Evolutionary conservation across 2,113 vertebrate species (phyloP).

Genomic region (Pagrus major): DNA sequence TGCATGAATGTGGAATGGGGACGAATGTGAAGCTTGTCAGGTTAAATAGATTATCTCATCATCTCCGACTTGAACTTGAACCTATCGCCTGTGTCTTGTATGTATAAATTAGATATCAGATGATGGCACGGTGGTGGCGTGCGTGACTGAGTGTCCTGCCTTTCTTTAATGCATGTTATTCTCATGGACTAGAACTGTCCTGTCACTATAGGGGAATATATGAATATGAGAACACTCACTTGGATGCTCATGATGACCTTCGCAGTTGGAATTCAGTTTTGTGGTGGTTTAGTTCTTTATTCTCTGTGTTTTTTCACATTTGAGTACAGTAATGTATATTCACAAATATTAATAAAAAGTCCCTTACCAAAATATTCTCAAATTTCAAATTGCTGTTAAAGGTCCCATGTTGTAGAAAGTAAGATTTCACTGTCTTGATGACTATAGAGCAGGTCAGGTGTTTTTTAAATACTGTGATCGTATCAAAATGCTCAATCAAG

Average conservation of each 20-base stretch:
- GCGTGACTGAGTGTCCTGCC: not conserved
- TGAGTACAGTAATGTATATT: not conserved
- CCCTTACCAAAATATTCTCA: not conserved
- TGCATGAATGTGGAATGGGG: constrained; percentile 3
- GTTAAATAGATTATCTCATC: constrained; percentile 9
- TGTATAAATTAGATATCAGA: not conserved
- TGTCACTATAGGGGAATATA: not conserved
- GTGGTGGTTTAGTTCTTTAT: not conserved
- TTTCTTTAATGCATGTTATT: not conserved
- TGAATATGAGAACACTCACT: not conserved
- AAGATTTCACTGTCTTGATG: no score
- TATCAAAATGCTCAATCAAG: no score
- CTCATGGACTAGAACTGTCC: constrained; percentile 7
- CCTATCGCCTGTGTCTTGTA: not conserved
- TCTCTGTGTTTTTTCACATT: not conserved
- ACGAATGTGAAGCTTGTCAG: constrained; percentile 7
- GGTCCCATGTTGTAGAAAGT: no score
- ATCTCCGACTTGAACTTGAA: constrained; percentile 6
- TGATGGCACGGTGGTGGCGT: not conserved
- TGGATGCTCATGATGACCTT: not conserved
- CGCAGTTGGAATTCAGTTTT: not conserved
- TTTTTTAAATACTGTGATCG: no score
- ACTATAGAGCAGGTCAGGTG: no score
- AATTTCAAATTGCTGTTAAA: no score
- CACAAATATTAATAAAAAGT: not conserved